Base-by-base conservation (phyloP, 2,797 vertebrate species). In the Micrastur ruficollis region DNA sequence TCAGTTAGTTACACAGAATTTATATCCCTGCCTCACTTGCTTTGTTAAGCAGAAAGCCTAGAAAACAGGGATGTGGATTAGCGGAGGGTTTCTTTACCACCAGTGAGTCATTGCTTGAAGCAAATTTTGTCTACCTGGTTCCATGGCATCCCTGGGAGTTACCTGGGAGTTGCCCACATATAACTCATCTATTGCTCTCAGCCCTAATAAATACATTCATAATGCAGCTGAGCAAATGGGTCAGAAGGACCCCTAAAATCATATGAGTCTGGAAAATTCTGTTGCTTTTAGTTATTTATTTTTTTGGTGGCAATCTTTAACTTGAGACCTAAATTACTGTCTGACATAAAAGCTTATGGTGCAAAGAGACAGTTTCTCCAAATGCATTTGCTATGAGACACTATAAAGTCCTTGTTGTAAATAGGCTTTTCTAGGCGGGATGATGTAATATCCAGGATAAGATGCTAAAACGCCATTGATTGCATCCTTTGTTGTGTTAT, bases 291-390 rank as follows among this genome's bases (percentile, higher is more conserved):
- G 20, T 25, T 86, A 20, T 34, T 85, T 67, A 4, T 5, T 36
- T 36, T 65, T 73, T 47, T 50, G 4, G 22, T 21, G 50, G 9
- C 0, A 0, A 7, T 44, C 4, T 3, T n/a, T 82, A 63, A 47
- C 7, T 65, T 63, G 12, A 66, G 40, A 86, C 10, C 12, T 61
- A 73, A 82, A 62, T 20, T 53, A 29, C 11, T 56, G 3, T 29
- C 23, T 82, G n/a, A 44, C 13, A n/a, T 26, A 79, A 71, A 7
- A 63, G 26, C 4, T 73, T 56, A 22, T 22, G n/a, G 18, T 63
- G 25, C 29, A 67, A 42, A 76, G 40, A 49, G 29, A 8, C 9
- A 52, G 9, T 12, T 94, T 44, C 44, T 87, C 31, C 13, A 63
- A 62, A 32, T 21, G 11, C 61, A 31, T 87, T 82, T 83, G 40